Evolutionary conservation across 2,797 vertebrate genomes (phyloP).

Genomic region (Lagodon rhomboides): DNA sequence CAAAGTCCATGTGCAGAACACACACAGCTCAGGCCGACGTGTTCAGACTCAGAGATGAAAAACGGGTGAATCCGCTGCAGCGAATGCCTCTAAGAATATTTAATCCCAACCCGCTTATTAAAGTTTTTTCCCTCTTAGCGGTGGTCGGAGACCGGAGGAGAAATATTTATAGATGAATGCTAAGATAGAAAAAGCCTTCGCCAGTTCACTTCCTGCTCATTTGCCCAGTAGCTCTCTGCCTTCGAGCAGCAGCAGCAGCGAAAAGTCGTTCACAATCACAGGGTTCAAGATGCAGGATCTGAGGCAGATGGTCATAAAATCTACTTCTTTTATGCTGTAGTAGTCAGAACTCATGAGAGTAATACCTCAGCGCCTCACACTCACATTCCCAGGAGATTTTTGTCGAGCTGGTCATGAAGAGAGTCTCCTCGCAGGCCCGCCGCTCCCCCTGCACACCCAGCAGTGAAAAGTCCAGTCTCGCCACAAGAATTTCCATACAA

Average conservation of each 20-base stretch:
- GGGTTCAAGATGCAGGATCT: constrained; percentile 1
- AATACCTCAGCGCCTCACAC: neutral
- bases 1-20: constrained; percentile 63
- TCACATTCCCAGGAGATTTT: constrained; percentile 27
- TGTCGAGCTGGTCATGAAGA: constrained; percentile 72
- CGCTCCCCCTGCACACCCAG: constrained; percentile 71
- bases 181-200: constrained; percentile 35
- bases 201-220: constrained; percentile 22
- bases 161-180: constrained; percentile 68
- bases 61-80: constrained; percentile 37
- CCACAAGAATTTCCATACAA: constrained; percentile 96
- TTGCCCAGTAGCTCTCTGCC: constrained; percentile 9
- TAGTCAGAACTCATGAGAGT: constrained; percentile 2
- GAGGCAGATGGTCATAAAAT: constrained; percentile 2
- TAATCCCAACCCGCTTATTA: constrained; percentile 71
- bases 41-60: constrained; percentile 48
- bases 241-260: neutral
- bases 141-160: constrained; percentile 53
- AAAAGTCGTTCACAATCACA: constrained; percentile 10
- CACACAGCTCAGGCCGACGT: constrained; percentile 38
- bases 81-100: constrained; percentile 63
- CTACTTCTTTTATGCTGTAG: constrained; percentile 10
- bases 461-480: constrained; percentile 89
- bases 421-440: constrained; percentile 64
- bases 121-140: constrained; percentile 44